Evolutionary conservation across 2,797 vertebrate genomes (phyloP).

Genomic region (Sparidentex hasta): DNA sequence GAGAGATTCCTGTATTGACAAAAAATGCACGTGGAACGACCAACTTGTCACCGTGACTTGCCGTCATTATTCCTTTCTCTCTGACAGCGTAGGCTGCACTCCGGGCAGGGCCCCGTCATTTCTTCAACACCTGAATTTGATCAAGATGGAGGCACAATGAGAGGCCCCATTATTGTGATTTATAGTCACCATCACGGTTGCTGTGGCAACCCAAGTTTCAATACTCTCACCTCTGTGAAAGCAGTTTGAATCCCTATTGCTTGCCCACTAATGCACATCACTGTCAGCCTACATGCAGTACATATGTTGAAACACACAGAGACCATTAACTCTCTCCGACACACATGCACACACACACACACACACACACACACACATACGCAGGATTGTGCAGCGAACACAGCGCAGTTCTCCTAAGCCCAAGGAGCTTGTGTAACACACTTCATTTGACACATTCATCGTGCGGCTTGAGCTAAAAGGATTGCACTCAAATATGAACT

Average conservation of each 20-base stretch:
- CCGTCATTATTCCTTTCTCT: slow-evolving; percentile 38
- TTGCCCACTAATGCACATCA: slow-evolving; percentile 55
- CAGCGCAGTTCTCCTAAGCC: slow-evolving; percentile 47
- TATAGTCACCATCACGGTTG: slow-evolving; percentile 86
- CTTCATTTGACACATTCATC: slow-evolving; percentile 75
- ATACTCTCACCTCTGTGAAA: slow-evolving; percentile 62
- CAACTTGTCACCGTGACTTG: slow-evolving; percentile 41
- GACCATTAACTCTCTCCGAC: slow-evolving; percentile 18
- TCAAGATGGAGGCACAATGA: slow-evolving; percentile 82
- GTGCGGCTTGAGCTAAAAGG: slow-evolving; percentile 72
- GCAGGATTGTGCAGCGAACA: slow-evolving; percentile 43
- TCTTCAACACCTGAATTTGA: slow-evolving; percentile 71
- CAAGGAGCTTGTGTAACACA: slow-evolving; percentile 75
- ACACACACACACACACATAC: slow-evolving; percentile 34
- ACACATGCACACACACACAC: slow-evolving; percentile 32
- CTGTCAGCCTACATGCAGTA: slow-evolving; percentile 23
- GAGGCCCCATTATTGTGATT: slow-evolving; percentile 87
- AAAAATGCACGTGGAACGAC: slow-evolving; percentile 34
- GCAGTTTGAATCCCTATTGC: slow-evolving; percentile 54
- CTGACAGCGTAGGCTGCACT: slow-evolving; percentile 44
- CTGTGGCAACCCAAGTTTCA: slow-evolving; percentile 83
- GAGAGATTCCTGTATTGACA: slow-evolving; percentile 32
- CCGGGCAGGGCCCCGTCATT: slow-evolving; percentile 46
- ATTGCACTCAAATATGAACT: slow-evolving; percentile 67
- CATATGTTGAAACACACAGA: slow-evolving; percentile 45